Evolutionary conservation across 2,113 vertebrate genomes (phyloP).

Genomic region (Theristicus caerulescens): DNA sequence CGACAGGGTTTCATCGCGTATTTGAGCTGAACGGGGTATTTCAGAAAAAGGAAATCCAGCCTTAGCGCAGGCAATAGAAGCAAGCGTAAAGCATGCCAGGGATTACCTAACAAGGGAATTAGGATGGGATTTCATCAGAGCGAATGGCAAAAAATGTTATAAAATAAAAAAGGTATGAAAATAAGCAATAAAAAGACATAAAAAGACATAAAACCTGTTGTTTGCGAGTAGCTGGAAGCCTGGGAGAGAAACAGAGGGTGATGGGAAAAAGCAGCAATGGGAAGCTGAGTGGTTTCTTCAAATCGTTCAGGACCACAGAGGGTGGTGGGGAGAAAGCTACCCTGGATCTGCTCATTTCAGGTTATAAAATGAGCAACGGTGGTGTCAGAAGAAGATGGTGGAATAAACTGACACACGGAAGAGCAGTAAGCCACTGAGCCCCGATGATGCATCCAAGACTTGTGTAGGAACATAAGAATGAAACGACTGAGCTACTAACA

Average conservation of each 20-base stretch:
- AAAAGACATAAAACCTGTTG: background rate
- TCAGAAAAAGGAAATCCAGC: conserved; percentile 47
- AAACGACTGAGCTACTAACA: background rate
- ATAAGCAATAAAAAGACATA: background rate
- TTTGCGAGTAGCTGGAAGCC: background rate
- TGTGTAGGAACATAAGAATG: conserved; percentile 17
- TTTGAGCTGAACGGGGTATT: background rate
- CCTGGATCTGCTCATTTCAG: background rate
- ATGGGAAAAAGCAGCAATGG: background rate
- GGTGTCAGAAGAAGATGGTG: background rate
- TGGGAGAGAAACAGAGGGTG: background rate
- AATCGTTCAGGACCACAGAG: background rate
- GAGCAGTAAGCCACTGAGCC: background rate
- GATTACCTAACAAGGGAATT: conserved; percentile 49
- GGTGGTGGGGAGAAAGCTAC: background rate
- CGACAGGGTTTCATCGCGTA: background rate
- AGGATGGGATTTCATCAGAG: conserved; percentile 19
- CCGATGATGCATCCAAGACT: background rate
- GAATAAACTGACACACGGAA: background rate
- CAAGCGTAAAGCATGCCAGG: conserved; percentile 1
- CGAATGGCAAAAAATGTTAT: background rate
- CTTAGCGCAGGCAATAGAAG: background rate
- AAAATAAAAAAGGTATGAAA: conserved; percentile 13
- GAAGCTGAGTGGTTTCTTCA: background rate
- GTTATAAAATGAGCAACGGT: background rate